Base-by-base conservation (phyloP, 2,888 invertebrate species). In the Fragum whitleyi region DNA sequence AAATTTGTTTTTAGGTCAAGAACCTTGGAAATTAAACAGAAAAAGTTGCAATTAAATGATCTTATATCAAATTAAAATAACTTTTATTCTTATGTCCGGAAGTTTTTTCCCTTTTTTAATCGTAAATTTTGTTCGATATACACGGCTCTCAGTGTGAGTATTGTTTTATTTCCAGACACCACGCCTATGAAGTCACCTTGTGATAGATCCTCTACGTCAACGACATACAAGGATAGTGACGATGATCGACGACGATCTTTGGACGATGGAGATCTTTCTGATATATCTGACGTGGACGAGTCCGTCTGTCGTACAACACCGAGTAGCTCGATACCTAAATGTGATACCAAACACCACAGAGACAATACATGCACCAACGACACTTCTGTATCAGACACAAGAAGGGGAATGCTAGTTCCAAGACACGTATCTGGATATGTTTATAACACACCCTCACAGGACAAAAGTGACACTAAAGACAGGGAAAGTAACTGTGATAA, bases 251-350 rank as follows among this genome's bases (percentile, higher is more conserved):
- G 32, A 19, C 69, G 77, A 7, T 21, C 51, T 0, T 3, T 47
- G 3, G 67, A 61, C 67, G 19, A 57, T 47, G 21, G 74, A 78
- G 86, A 87, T 57, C 32, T 88, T 11, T 88, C 88, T 0, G 88
- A 88, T 69, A 86, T 88, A 51, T 88, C 88, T 2, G 88, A 88
- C 67, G 80, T 79, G 28, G 87, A 88, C 65, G 85, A 79, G 21
- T 32, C 72, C 5, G 11, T n/a, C 14, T 19, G 6, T 26, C 65
- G 42, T 9, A 42, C 19, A 3, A 19, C 32, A 9, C 62, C 62
- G 16, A 62, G 32, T 36, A 36, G 9, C n/a, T n/a, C n/a, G n/a
- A n/a, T n/a, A n/a, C n/a, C n/a, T n/a, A n/a, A n/a, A n/a, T n/a
- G n/a, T 3, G 32, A 36, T 9, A 6, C 32, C 9, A 36, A 36